A percentile compares a stretch with the other conserved stretches of the same genome.
Conservation (phyloP, 2,797 vertebrate genomes). For the Sibirionetta formosa region DNA sequence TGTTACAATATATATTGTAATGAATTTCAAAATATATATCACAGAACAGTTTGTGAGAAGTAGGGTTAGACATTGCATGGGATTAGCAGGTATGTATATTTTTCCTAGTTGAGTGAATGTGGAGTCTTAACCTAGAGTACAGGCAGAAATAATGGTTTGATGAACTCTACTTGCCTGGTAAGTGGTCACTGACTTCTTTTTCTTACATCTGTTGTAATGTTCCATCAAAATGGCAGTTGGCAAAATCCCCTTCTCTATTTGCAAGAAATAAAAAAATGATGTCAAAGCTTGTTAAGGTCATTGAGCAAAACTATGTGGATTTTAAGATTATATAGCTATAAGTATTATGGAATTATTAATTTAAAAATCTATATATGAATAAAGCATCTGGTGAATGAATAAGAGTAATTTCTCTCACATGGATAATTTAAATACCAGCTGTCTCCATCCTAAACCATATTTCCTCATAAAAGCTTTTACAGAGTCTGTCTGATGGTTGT, state of each 20-base stretch:
- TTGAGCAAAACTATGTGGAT: slow-evolving; percentile 42
- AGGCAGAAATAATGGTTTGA: neutral
- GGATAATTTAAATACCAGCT: slow-evolving; percentile 79
- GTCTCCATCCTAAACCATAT: slow-evolving; percentile 69
- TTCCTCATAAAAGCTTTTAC: slow-evolving; percentile 80
- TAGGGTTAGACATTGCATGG: rapidly evolving
- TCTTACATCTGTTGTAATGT: neutral
- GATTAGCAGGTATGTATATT: neutral
- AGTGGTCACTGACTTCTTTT: neutral
- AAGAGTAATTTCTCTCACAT: slow-evolving; percentile 75
- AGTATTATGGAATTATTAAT: slow-evolving; percentile 77
- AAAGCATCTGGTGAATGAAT: slow-evolving; percentile 77
- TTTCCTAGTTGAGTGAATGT: neutral
- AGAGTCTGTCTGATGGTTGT: slow-evolving; percentile 55
- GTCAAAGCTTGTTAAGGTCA: slow-evolving; percentile 59
- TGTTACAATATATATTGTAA: no score
- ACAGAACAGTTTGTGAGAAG: neutral
- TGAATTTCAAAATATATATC: neutral
- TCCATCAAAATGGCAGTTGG: slow-evolving; percentile 45
- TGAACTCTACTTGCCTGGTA: neutral
- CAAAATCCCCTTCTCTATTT: slow-evolving; percentile 40
- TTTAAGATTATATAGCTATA: slow-evolving; percentile 46
- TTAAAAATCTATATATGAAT: slow-evolving; percentile 75
- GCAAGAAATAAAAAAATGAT: slow-evolving; percentile 32
- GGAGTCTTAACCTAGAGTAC: neutral